A percentile compares a stretch with the other conserved stretches of the same genome.
Conservation (phyloP, 2,888 invertebrate species). For the Aphelenchoides bicaudatus region DNA sequence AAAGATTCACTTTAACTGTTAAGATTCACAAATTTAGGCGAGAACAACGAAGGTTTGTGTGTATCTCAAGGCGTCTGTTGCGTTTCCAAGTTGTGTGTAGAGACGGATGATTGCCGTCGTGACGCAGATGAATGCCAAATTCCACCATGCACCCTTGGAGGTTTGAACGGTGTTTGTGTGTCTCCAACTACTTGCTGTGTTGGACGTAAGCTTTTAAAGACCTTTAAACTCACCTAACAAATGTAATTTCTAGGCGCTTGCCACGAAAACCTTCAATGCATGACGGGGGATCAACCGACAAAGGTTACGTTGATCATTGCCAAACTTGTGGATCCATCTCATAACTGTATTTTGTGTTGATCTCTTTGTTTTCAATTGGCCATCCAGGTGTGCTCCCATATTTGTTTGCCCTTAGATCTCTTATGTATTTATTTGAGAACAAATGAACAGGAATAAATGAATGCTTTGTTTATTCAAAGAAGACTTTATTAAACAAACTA, state of each 20-base stretch:
- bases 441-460: no score
- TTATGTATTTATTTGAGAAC: no score
- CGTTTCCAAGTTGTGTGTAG: slow-evolving; percentile 36
- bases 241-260: slow-evolving; percentile 16
- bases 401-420: no score
- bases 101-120: slow-evolving; percentile 13
- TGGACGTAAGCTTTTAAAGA: not conserved
- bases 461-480: no score
- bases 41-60: slow-evolving; percentile 39
- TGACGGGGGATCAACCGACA: not conserved
- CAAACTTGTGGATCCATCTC: no score
- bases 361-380: no score
- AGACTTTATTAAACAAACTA: no score
- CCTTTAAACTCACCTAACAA: not conserved
- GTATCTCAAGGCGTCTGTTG: slow-evolving; percentile 40
- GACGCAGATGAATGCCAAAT: not conserved
- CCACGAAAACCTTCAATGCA: slow-evolving; percentile 26
- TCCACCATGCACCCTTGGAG: not conserved
- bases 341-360: no score
- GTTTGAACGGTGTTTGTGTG: not conserved
- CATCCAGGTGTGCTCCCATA: no score
- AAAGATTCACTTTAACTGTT: not conserved
- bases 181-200: not conserved
- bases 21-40: slow-evolving; percentile 28
- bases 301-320: slow-evolving; percentile 4